Evolutionary conservation across 2,888 invertebrate species (phyloP).

Genomic region (Dromius quadrimaculatus): DNA sequence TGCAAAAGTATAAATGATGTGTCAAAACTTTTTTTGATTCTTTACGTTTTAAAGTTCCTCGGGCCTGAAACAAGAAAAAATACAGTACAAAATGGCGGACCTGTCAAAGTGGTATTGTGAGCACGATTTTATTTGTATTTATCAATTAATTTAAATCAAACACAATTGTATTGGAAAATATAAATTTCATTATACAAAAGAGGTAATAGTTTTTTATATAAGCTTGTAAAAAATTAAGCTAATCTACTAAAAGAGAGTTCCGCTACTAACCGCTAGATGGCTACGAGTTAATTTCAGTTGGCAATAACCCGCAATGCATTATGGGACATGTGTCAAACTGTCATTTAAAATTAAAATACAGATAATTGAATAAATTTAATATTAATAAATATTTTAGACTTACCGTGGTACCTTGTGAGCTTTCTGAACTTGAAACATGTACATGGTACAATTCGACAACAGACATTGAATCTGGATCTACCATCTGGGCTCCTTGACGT

Average conservation of each 20-base stretch:
- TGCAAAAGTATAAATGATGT: conserved; percentile 87
- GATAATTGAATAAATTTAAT: background rate
- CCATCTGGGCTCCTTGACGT: conserved; percentile 88
- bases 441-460: conserved; percentile 90
- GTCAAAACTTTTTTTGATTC: conserved; percentile 73
- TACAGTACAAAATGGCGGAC: too few relatives aligned
- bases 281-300: too few relatives aligned
- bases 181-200: too few relatives aligned
- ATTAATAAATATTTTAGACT: conserved; percentile 65
- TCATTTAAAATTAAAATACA: background rate
- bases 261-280: too few relatives aligned
- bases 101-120: too few relatives aligned
- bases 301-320: too few relatives aligned
- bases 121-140: too few relatives aligned
- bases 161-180: too few relatives aligned
- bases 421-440: conserved; percentile 80
- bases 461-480: conserved; percentile 90
- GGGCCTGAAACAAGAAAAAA: conserved; percentile 62
- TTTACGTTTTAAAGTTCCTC: conserved; percentile 71
- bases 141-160: too few relatives aligned
- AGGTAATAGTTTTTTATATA: background rate
- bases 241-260: too few relatives aligned
- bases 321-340: too few relatives aligned
- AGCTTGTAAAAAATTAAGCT: too few relatives aligned
- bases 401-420: conserved; percentile 77